Evolutionary conservation across 2,797 vertebrate species (phyloP), one percentile per base, ranked within the genome.

Genomic region (Luscinia megarhynchos): DNA sequence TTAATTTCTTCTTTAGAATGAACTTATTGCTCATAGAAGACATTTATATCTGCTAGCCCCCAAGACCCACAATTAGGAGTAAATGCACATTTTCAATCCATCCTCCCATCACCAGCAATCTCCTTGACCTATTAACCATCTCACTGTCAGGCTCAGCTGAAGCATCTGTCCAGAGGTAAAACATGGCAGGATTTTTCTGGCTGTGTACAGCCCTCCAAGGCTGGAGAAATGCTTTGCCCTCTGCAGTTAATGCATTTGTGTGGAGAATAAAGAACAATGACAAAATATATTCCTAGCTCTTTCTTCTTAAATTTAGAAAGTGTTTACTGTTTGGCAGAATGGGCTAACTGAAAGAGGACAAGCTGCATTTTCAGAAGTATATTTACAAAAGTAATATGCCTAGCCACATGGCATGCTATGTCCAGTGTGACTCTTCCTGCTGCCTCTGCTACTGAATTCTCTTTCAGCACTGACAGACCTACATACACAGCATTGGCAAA

Each of bases 91-190:
- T 45, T 77, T 90, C 81, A 92, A 32, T 93, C 70, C 85, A 92
- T 76, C 61, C 18, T 94, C 68, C 64, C 86, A 79, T 90, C 90
- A 72, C 55, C 54, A 87, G 29, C 76, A 96, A 88, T 91, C 70
- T 93, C 84, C 83, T 91, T 96, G 89, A 94, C 78, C 87, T 90
- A 91, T 94, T 88, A 94, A 70, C 61, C 34, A 34, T 64, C 58
- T 68, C 59, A 58, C 67, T 78, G 61, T 54, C 70, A 59, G 73
- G 48, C 67, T 92, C 57, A 78, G 61, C 36, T 87, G 86, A 95
- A 94, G 66, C 81, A 59, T 88, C 93, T 96, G 54, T 92, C 87
- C 45, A 46, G 81, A 91, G 46, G 74, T 38, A 82, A 66, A 73
- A 72, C 34, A 38, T 21, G 46, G 62, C 45, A 93, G 79, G 69